Conservation (phyloP, 92 coral and sea anemone genomes). For the Heteractis magnifica region DNA sequence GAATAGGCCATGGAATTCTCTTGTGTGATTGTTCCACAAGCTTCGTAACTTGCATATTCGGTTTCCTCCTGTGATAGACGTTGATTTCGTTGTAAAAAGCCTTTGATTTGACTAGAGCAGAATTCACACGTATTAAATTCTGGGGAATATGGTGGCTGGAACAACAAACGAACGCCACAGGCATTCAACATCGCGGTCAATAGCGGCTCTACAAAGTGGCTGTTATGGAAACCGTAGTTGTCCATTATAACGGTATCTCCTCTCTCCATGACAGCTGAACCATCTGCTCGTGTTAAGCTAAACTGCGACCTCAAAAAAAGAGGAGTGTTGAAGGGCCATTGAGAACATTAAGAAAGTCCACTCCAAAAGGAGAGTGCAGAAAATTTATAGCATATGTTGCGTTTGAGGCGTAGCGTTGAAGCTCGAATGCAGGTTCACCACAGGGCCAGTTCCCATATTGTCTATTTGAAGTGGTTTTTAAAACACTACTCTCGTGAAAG, state of each 20-base stretch:
- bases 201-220: slow-evolving; percentile 32
- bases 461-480: too few species aligned
- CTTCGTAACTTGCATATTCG: slow-evolving; percentile 24
- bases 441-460: too few species aligned
- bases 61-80: slow-evolving; percentile 41
- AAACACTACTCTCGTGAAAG: slow-evolving; percentile 24
- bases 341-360: slow-evolving; percentile 33
- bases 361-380: too few species aligned
- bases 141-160: slow-evolving; percentile 60
- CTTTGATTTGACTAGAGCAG: slow-evolving; percentile 46
- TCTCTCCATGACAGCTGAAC: slow-evolving; percentile 41
- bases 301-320: slow-evolving; percentile 51
- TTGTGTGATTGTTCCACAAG: too few species aligned
- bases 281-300: slow-evolving; percentile 32
- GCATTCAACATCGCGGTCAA: slow-evolving; percentile 26
- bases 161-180: slow-evolving; percentile 27
- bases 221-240: slow-evolving; percentile 67
- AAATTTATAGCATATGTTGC: too few species aligned
- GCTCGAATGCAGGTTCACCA: too few species aligned
- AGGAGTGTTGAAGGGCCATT: slow-evolving; percentile 34
- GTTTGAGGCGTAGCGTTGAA: too few species aligned
- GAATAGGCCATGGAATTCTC: slow-evolving; percentile 18
- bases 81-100: slow-evolving; percentile 32
- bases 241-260: slow-evolving; percentile 56
- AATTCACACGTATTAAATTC: too few species aligned